These are phyloP conservation scores for Eleutherodactylus coqui DNA, from an alignment of 2,797 vertebrate species.

Conservation along the genomic window DNA sequence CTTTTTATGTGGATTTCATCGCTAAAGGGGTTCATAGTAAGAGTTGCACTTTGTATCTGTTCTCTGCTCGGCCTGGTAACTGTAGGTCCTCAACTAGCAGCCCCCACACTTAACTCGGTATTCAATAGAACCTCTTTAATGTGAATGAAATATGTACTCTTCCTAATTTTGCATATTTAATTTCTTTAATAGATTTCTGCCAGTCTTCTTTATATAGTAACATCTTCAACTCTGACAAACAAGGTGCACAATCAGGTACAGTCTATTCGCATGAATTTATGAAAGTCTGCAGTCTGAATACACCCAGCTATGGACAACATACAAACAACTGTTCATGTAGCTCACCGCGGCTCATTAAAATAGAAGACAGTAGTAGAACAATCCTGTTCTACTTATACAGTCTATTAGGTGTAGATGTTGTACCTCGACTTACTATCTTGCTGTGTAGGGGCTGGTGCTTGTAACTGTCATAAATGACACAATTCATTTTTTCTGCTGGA, in stretches of 20 bases:
- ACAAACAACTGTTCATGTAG: background rate
- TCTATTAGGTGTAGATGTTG: background rate
- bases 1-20: too few relatives aligned
- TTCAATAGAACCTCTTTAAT: background rate
- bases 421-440: too few relatives aligned
- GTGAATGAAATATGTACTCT: background rate
- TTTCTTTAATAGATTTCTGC: slow-evolving; percentile 31
- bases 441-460: too few relatives aligned
- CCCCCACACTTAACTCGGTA: background rate
- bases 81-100: too few relatives aligned
- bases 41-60: too few relatives aligned
- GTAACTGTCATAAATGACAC: too few relatives aligned
- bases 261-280: background rate
- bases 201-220: slow-evolving; percentile 14
- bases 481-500: too few relatives aligned
- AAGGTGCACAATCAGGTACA: slow-evolving; percentile 12
- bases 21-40: too few relatives aligned
- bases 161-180: background rate
- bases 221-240: background rate
- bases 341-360: background rate
- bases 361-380: too few relatives aligned
- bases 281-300: background rate
- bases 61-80: too few relatives aligned
- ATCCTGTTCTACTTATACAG: background rate
- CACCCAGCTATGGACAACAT: background rate